These are phyloP conservation scores for Drosophila vallismaia DNA, from an alignment of 2,888 invertebrate species.

Conservation along the genomic window DNA sequence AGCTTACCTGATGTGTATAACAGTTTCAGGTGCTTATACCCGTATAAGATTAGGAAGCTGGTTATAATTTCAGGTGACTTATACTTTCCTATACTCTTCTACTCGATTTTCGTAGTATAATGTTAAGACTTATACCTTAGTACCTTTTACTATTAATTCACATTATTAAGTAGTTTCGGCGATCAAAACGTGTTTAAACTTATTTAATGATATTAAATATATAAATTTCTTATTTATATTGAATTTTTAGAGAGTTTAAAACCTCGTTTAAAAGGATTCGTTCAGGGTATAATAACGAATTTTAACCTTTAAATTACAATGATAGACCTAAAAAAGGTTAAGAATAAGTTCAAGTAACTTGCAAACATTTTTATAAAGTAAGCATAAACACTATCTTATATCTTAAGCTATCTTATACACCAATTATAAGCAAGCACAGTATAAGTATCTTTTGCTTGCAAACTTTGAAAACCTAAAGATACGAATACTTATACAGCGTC, in stretches of 20 bases:
- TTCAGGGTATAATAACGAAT: too few species aligned
- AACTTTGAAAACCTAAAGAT: background rate
- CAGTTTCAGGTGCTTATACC: conserved; percentile 21
- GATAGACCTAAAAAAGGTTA: too few species aligned
- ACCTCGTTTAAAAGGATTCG: too few species aligned
- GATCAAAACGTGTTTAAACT: too few species aligned
- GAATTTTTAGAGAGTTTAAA: too few species aligned
- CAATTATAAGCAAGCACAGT: background rate
- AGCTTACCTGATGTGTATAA: conserved; percentile 19
- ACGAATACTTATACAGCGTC: background rate
- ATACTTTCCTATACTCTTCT: background rate
- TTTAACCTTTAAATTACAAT: too few species aligned
- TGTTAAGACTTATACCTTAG: background rate
- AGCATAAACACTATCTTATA: background rate
- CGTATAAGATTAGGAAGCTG: background rate
- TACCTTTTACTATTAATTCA: background rate
- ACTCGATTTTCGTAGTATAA: background rate
- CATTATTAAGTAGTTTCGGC: too few species aligned
- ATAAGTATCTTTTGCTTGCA: background rate
- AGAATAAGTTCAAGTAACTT: too few species aligned
- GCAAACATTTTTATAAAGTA: background rate
- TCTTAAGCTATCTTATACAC: background rate
- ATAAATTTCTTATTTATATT: too few species aligned
- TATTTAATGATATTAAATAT: too few species aligned
- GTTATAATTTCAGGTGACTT: background rate